Conservation (phyloP, 2,888 invertebrate species). For the Phrixothrix hirtus region DNA sequence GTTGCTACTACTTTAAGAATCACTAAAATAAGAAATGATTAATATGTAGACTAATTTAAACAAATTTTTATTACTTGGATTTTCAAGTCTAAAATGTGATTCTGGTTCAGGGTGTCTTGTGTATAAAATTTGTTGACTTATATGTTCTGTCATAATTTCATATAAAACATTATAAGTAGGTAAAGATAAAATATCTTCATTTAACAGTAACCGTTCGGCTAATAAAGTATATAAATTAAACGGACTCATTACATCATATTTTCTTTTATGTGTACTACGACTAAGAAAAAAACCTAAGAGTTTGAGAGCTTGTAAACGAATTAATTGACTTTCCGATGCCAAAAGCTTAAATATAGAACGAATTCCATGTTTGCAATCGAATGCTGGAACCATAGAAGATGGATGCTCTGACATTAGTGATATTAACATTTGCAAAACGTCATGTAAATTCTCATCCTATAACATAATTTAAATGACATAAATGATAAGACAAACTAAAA, state of each 20-base stretch:
- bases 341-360: conserved; percentile 96
- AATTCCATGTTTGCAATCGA: conserved; percentile 96
- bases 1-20: conserved; percentile 98
- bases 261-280: conserved; percentile 97
- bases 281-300: conserved; percentile 96
- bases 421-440: conserved; percentile 96
- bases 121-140: conserved; percentile 92
- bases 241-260: conserved; percentile 99
- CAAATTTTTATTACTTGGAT: conserved; percentile 83
- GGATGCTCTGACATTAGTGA: conserved; percentile 98
- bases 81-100: conserved; percentile 91
- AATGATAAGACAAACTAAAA: background rate
- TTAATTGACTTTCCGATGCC: conserved; percentile 93
- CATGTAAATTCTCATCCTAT: conserved; percentile 96
- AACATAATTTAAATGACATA: conserved; percentile 35
- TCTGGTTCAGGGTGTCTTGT: conserved; percentile 95
- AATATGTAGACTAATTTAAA: too few relatives aligned
- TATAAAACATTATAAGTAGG: conserved; percentile 98
- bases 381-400: conserved; percentile 98
- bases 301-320: conserved; percentile 94
- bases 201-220: conserved; percentile 86
- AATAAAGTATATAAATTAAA: conserved; percentile 97
- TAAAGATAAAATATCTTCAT: conserved; percentile 87
- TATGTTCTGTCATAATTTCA: conserved; percentile 97
- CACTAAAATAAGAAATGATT: conserved; percentile 71